phyloP scores from a whole-genome alignment of 1,140 invertebrate species.

The Ruditapes philippinarum region DNA sequence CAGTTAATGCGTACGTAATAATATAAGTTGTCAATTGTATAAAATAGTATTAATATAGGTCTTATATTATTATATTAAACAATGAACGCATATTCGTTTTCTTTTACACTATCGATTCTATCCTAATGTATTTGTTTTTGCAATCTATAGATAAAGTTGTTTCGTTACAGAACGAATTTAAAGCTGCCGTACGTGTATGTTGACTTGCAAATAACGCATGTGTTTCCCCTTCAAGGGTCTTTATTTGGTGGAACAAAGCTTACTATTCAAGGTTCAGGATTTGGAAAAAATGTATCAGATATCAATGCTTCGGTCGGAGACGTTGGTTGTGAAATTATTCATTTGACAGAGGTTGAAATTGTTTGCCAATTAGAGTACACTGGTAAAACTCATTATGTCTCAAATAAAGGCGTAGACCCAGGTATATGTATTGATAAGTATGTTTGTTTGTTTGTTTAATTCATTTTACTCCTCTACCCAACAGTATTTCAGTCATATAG shows the following conservation, averaged over 20 bases:
- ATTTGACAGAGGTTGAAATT: conserved; percentile 65
- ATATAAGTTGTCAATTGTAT: no score
- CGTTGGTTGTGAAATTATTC: conserved; percentile 69
- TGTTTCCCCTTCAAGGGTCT: conserved; percentile 75
- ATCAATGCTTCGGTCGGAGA: conserved; percentile 73
- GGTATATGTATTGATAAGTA: conserved; percentile 53
- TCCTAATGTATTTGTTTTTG: no score
- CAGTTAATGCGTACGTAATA: conserved; percentile 26
- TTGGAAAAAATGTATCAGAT: conserved; percentile 65
- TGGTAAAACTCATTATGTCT: conserved; percentile 67
- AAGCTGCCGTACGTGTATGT: conserved; percentile 30
- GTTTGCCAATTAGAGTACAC: conserved; percentile 73
- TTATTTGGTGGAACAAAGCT: conserved; percentile 79
- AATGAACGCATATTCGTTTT: no score
- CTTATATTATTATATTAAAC: no score
- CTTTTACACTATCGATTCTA: no score
- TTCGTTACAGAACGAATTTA: no score
- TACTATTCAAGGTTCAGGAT: conserved; percentile 78
- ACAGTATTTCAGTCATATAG: no score
- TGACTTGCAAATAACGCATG: conserved; percentile 69
- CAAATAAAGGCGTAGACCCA: conserved; percentile 72
- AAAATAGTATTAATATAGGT: no score
- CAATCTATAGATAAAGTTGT: no score
- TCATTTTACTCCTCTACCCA: no score
- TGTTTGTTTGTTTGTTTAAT: no score